These are phyloP conservation scores for Tuberolachnus salignus DNA, from an alignment of 2,888 invertebrate species.

Conservation along the genomic window DNA sequence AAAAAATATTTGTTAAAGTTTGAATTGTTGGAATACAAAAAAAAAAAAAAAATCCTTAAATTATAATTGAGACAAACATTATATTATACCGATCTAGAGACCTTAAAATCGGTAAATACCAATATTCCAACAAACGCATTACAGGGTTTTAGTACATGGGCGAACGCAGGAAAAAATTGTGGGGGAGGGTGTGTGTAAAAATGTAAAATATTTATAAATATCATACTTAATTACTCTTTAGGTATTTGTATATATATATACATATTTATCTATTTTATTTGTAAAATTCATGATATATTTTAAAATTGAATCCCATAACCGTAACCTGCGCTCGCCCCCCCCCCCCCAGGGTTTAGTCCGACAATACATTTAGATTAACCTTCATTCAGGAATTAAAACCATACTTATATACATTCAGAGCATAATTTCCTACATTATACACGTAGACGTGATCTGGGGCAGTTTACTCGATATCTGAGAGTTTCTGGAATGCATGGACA, in stretches of 20 bases:
- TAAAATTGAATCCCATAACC: too few relatives aligned
- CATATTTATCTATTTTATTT: too few relatives aligned
- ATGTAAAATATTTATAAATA: too few relatives aligned
- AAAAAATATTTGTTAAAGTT: constrained; percentile 32
- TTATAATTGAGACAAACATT: constrained; percentile 51
- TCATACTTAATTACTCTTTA: too few relatives aligned
- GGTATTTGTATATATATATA: too few relatives aligned
- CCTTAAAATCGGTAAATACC: constrained; percentile 48
- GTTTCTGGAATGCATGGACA: constrained; percentile 53
- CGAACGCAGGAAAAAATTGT: too few relatives aligned
- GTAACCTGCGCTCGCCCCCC: too few relatives aligned
- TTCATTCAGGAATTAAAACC: constrained; percentile 43
- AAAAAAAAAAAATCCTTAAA: constrained; percentile 51
- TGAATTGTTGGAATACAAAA: constrained; percentile 30
- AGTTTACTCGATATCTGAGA: constrained; percentile 52
- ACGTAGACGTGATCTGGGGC: constrained; percentile 45
- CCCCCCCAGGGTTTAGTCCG: neutral
- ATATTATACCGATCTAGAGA: constrained; percentile 44
- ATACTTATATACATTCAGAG: constrained; percentile 28
- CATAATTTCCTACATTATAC: constrained; percentile 44
- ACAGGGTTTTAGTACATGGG: too few relatives aligned
- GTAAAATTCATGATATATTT: too few relatives aligned
- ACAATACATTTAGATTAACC: constrained; percentile 10
- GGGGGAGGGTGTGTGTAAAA: too few relatives aligned
- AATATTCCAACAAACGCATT: constrained; percentile 41